Evolutionary conservation across 2,888 invertebrate species (phyloP).

Genomic region (Nephrotoma guestfalica): DNA sequence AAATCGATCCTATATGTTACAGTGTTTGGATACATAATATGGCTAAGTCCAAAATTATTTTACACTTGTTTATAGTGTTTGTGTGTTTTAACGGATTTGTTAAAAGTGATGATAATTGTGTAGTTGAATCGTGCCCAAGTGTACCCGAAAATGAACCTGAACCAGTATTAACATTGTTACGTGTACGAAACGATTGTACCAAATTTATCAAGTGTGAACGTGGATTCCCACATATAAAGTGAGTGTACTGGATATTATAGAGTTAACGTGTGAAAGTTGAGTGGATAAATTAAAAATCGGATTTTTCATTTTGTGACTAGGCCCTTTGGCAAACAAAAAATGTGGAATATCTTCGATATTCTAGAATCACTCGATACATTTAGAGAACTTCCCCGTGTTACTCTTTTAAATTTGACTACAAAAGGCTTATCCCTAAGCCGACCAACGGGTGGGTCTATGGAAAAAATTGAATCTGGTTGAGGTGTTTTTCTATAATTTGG

Average conservation of each 20-base stretch:
- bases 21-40: background rate
- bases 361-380: no score
- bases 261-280: background rate
- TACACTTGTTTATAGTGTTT: background rate
- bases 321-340: no score
- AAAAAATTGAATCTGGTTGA: no score
- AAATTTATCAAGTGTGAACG: constrained; percentile 1
- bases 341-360: no score
- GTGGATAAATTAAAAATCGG: background rate
- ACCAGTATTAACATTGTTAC: background rate
- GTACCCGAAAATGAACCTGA: background rate
- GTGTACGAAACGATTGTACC: background rate
- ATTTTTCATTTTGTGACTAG: background rate
- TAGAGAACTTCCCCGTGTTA: no score
- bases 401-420: no score
- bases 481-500: no score
- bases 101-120: background rate
- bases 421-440: no score
- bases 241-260: background rate
- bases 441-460: no score
- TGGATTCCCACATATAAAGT: background rate
- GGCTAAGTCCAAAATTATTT: background rate
- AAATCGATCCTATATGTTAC: no score
- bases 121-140: background rate
- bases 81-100: background rate